phyloP scores from a whole-genome alignment of 2,888 invertebrate genomes.

The Dryobota labecula region DNA sequence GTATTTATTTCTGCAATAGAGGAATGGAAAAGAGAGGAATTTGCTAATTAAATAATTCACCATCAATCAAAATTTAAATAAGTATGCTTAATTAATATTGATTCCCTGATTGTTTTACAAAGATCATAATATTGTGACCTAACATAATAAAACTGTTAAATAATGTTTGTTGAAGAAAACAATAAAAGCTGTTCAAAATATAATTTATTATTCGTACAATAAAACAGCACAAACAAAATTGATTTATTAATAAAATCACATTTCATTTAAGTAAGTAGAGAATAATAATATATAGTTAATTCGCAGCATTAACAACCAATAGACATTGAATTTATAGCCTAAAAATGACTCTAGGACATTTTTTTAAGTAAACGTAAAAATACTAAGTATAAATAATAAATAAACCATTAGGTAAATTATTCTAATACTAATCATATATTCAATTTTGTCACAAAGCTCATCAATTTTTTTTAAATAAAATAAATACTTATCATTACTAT shows the following conservation, averaged over 20 bases:
- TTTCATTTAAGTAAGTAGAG: constrained; percentile 64
- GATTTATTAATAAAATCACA: constrained; percentile 72
- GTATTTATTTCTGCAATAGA: not conserved
- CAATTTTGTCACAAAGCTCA: constrained; percentile 36
- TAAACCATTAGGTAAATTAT: constrained; percentile 34
- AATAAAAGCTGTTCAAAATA: constrained; percentile 68
- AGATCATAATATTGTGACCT: not conserved
- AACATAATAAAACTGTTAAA: not conserved
- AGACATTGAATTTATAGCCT: constrained; percentile 41
- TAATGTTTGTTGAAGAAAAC: constrained; percentile 34
- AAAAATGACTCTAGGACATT: constrained; percentile 27
- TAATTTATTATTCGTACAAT: constrained; percentile 73
- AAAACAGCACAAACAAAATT: constrained; percentile 77
- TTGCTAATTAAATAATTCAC: not conserved
- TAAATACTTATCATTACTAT: constrained; percentile 8
- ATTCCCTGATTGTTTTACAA: not conserved
- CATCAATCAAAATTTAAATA: constrained; percentile 6
- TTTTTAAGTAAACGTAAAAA: constrained; percentile 35
- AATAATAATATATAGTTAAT: constrained; percentile 48
- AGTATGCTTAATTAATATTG: not conserved
- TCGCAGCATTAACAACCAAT: constrained; percentile 45
- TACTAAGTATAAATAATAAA: constrained; percentile 40
- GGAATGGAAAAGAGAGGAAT: too few species aligned
- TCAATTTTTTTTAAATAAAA: constrained; percentile 33
- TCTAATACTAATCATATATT: constrained; percentile 46